phyloP scores from a whole-genome alignment of 2,113 vertebrate genomes.

The Indri indri region DNA sequence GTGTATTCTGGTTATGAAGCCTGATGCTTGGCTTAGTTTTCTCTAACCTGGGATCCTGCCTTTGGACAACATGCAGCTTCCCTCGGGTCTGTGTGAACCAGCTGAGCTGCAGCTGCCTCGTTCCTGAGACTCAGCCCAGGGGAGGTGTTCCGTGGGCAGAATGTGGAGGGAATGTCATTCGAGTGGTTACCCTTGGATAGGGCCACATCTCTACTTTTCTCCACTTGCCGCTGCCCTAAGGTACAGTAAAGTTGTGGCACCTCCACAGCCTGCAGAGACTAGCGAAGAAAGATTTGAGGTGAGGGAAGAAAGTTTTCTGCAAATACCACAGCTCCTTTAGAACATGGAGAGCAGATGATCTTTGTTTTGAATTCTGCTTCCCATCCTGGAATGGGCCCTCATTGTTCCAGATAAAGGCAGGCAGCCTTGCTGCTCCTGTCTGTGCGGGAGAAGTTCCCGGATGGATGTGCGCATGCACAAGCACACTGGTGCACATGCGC shows the following conservation, averaged over 20 bases:
- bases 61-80: neutral
- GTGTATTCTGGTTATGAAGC: neutral
- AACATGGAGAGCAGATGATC: neutral
- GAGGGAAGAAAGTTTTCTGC: neutral
- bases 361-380: neutral
- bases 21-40: neutral
- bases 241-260: neutral
- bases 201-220: neutral
- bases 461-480: neutral
- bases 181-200: neutral
- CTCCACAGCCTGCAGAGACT: neutral
- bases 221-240: neutral
- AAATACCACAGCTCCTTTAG: neutral
- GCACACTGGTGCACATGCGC: rapidly evolving
- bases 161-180: neutral
- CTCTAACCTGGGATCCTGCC: neutral
- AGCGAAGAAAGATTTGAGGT: neutral
- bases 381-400: neutral
- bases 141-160: too few relatives aligned
- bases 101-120: neutral
- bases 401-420: neutral
- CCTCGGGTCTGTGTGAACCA: neutral
- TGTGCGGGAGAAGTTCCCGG: neutral
- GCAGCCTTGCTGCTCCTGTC: neutral
- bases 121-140: neutral